A percentile compares a stretch with the other conserved stretches of the same genome.
phyloP scores from a whole-genome alignment of 1,140 invertebrate genomes.

The Pectinophora gossypiella region DNA sequence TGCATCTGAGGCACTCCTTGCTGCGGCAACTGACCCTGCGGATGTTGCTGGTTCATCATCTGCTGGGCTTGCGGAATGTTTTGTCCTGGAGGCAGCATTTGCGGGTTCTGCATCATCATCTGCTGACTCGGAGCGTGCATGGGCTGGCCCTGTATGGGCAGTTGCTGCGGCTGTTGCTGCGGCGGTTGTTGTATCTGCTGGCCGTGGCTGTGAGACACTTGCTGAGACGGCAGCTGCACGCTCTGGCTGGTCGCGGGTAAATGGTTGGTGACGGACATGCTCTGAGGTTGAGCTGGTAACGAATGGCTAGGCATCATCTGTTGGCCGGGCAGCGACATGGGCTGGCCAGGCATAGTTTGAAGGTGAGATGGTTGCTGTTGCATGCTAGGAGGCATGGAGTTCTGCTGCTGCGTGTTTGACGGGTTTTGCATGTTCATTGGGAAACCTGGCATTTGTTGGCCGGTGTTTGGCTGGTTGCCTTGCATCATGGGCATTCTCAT shows the following conservation, averaged over 20 bases:
- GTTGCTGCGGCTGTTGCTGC: constrained; percentile 26
- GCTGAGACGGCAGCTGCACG: constrained; percentile 21
- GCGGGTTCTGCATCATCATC: constrained; percentile 44
- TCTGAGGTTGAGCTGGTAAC: constrained; percentile 26
- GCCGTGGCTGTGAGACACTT: constrained; percentile 37
- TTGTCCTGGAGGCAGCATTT: constrained; percentile 38
- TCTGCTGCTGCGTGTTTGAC: constrained; percentile 37
- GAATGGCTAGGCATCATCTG: constrained; percentile 27
- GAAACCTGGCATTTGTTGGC: constrained; percentile 42
- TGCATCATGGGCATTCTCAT: constrained; percentile 61
- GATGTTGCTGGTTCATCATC: constrained; percentile 43
- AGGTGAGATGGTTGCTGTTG: constrained; percentile 32
- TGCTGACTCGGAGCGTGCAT: constrained; percentile 36
- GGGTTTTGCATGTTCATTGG: constrained; percentile 44
- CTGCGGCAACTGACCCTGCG: constrained; percentile 52
- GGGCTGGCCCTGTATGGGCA: constrained; percentile 44
- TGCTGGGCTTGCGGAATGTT: constrained; percentile 44
- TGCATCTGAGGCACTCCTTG: constrained; percentile 23
- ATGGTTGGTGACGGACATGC: constrained; percentile 28
- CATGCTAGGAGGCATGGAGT: constrained; percentile 35
- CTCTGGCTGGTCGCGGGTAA: constrained; percentile 28
- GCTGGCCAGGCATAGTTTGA: constrained; percentile 31
- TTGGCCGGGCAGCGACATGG: constrained; percentile 22
- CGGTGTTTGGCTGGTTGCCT: constrained; percentile 42
- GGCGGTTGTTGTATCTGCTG: constrained; percentile 13